Evolutionary conservation across 2,888 invertebrate species (phyloP), one percentile per base, ranked within the genome.

Genomic region (Meteorus colon): DNA sequence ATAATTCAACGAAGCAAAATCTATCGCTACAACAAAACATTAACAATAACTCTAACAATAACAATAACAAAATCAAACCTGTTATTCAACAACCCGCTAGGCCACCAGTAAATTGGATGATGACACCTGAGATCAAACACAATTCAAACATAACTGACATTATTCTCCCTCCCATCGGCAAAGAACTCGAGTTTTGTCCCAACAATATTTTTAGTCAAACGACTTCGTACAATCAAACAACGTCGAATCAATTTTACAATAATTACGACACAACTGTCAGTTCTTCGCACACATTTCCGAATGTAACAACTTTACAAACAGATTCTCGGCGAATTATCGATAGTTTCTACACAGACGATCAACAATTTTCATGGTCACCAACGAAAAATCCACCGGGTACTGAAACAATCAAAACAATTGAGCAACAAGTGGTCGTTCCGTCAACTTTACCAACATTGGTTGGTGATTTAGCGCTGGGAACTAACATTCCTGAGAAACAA

Each of bases 61-160:
- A 14, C 67, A 72, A 12, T 67, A 65, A 24, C 69, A 79, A 81
- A 69, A 67, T 75, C 0, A 84, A 86, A 55, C 55, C 82, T 0
- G 78, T 88, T 77, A 85, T 86, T 41, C 89, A 89, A 41, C 67
- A 80, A 45, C 86, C 86, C 0, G 87, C 89, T 19, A 90, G 91
- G 79, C 90, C 91, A 4, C 91, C 92, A 0, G 92, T 92, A 0
- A 93, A 93, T 82, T 93, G 93, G 93, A 93, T 93, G 93, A 92
- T 92, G 82, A 90, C 92, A 0, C 92, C 92, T 1, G 92, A 92
- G 80, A 86, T 90, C 29, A 90, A 90, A 63, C 89, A 86, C 80
- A 89, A 87, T 59, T 81, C 86, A 6, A 88, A 89, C 67, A 86
- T 89, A 29, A 77, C 90, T 0, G 91, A 91, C 70, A 90, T 91